Evolutionary conservation across 2,113 vertebrate species (phyloP), one percentile per base, ranked within the genome.

Genomic region (Zeus faber): DNA sequence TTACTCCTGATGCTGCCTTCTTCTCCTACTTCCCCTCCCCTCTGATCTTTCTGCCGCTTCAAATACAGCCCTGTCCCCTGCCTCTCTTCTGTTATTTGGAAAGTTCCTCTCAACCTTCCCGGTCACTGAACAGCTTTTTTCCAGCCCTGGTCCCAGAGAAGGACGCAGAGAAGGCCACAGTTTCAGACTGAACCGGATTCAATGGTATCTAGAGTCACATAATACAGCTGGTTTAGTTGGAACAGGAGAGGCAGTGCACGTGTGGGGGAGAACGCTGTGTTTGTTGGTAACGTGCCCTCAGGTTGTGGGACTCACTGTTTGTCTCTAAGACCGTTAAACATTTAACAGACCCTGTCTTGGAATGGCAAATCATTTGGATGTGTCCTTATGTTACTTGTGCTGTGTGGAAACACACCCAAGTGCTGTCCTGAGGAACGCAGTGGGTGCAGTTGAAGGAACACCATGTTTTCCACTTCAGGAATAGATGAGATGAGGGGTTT

Each of bases 181-280:
- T 80, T 72, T 82, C 79, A 69, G 69, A 76, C 74, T 63, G 80
- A 79, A 56, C 77, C 83, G 86, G 88, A 91, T 79, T 87, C 87
- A 87, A 91, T 91, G 89, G 89, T 91, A 90, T 67, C 25, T 62
- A 64, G 51, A 70, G 51, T 24, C 44, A 14, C 41, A 54, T 47
- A 71, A 45, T 18, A 50, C 62, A 41, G 60, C 21, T 65, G 65
- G 58, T 56, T 70, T n/a, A n/a, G n/a, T n/a, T n/a, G n/a, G n/a
- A n/a, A n/a, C n/a, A n/a, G n/a, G n/a, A 54, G 14, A 10, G 29
- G 16, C 3, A 26, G 39, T 21, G 21, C 17, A 33, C 49, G 45
- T 51, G 11, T 23, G 35, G n/a, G 40, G 29, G 18, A 9, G 22
- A n/a, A 41, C 54, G 9, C 11, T 46, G 6, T 46, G 14, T 52